Conservation (phyloP, 92 coral and sea anemone species). For the Porites divaricata region DNA sequence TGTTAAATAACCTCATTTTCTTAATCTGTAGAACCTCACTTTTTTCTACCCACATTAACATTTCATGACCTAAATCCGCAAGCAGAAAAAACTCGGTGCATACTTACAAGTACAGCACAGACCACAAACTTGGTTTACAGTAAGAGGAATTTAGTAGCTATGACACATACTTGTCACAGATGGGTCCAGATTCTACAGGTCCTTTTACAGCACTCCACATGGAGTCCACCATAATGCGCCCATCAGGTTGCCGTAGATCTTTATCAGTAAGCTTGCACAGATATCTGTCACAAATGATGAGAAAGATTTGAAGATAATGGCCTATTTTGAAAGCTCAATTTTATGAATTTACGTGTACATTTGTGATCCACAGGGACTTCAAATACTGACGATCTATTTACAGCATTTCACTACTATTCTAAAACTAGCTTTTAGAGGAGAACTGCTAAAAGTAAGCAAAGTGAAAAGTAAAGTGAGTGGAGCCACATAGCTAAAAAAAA, state of each 20-base stretch:
- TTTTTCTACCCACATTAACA: no score
- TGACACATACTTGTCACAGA: slow-evolving; percentile 81
- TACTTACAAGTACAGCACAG: no score
- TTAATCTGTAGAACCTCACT: no score
- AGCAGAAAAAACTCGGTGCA: no score
- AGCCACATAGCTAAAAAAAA: no score
- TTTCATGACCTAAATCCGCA: no score
- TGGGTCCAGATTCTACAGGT: slow-evolving; percentile 95
- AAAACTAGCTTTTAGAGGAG: neutral
- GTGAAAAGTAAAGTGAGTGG: neutral
- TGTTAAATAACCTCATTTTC: no score
- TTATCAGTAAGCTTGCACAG: slow-evolving; percentile 95
- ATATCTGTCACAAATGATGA: slow-evolving; percentile 55
- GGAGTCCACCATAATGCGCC: slow-evolving; percentile 93
- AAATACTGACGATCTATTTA: no score
- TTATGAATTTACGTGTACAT: neutral
- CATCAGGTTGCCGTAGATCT: slow-evolving; percentile 93
- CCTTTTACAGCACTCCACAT: slow-evolving; percentile 99
- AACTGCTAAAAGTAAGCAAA: no score
- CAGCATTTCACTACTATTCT: neutral
- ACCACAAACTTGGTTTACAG: no score
- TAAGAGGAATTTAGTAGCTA: no score
- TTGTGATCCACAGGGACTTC: neutral
- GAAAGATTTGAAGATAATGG: neutral
- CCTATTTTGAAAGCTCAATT: no score